Conservation (phyloP, 2,888 invertebrate genomes). For the Lumbricus terrestris region DNA sequence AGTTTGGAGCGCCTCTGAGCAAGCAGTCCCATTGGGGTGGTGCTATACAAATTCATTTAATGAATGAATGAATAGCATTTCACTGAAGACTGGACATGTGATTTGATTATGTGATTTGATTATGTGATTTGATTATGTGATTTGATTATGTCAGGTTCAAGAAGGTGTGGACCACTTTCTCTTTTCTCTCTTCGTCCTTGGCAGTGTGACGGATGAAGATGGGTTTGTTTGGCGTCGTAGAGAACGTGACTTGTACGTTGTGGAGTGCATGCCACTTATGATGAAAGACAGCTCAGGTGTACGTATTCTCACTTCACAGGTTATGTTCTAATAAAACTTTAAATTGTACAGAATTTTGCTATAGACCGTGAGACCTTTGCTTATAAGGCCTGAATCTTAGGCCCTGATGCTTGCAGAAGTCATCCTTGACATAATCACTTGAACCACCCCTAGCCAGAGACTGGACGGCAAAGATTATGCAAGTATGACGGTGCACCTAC, state of each 20-base stretch:
- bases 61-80: neutral
- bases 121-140: neutral
- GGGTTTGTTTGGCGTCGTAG: conserved; percentile 49
- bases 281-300: conserved; percentile 14
- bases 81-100: neutral
- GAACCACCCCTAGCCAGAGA: no score
- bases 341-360: no score
- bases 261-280: conserved; percentile 47
- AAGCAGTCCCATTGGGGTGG: no score
- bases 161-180: conserved; percentile 46
- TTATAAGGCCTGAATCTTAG: no score
- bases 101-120: neutral
- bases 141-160: conserved; percentile 40
- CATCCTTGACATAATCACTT: no score
- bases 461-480: no score
- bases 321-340: no score
- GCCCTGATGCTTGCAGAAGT: no score
- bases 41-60: no score
- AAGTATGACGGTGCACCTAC: no score
- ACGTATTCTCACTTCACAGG: neutral
- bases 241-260: conserved; percentile 45
- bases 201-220: conserved; percentile 43
- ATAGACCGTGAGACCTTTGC: no score
- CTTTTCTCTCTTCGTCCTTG: conserved; percentile 46
- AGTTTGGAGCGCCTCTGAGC: no score